These are phyloP conservation scores for Euplexia lucipara DNA, from an alignment of 2,888 invertebrate species.

Conservation along the genomic window DNA sequence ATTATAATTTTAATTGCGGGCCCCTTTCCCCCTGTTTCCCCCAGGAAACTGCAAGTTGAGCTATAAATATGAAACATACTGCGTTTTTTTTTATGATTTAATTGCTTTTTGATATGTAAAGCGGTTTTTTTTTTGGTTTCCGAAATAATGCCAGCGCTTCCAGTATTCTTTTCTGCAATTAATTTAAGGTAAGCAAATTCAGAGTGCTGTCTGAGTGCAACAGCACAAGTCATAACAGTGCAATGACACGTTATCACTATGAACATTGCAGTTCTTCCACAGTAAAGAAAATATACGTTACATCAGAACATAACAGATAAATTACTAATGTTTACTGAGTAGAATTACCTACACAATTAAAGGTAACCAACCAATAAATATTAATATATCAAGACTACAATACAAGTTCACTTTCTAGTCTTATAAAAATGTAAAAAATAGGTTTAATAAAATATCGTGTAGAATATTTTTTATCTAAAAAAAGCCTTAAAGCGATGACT, in stretches of 20 bases:
- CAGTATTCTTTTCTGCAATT: slow-evolving; percentile 31
- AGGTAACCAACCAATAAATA: no score
- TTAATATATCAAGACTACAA: no score
- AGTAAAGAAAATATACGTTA: no score
- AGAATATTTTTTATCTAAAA: no score
- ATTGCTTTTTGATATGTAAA: slow-evolving; percentile 68
- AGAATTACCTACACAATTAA: no score
- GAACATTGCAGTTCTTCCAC: neutral
- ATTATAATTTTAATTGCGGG: slow-evolving; percentile 90
- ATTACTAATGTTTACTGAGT: no score
- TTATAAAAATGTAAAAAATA: no score
- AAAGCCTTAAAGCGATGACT: no score
- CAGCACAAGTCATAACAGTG: neutral
- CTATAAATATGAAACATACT: slow-evolving; percentile 75
- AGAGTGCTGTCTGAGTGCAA: slow-evolving; percentile 31
- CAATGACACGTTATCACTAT: slow-evolving; percentile 6
- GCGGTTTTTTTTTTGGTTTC: slow-evolving; percentile 49
- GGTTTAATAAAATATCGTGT: no score
- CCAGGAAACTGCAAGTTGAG: slow-evolving; percentile 69
- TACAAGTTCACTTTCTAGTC: no score
- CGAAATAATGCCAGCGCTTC: slow-evolving; percentile 43
- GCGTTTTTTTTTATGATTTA: slow-evolving; percentile 67
- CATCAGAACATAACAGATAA: no score
- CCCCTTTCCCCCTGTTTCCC: slow-evolving; percentile 74
- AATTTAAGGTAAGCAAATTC: slow-evolving; percentile 37